Evolutionary conservation across 2,797 vertebrate genomes (phyloP), one percentile per base, ranked within the genome.

Genomic region (Sebastes oblongus): DNA sequence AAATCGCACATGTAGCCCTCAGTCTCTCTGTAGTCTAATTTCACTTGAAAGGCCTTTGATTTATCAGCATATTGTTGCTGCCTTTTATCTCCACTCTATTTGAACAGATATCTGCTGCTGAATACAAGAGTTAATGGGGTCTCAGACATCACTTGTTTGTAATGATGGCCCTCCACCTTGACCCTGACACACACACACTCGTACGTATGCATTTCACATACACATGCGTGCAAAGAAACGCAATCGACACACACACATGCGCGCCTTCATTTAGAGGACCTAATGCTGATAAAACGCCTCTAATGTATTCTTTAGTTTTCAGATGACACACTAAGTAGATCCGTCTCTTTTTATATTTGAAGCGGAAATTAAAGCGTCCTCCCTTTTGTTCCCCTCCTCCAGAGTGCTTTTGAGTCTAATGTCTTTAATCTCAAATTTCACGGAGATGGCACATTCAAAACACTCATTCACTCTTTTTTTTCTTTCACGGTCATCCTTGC

Each of bases 381-480:
- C 88, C 82, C 88, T 82, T 89, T 90, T 77, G 77, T 83, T 24
- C 50, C 3, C 30, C 46, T 24, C 68, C 6, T 36, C 46, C 75
- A 50, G 75, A 91, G 88, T 66, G 94, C 94, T 95, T 91, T 95
- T 95, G 83, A 95, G 88, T 81, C 80, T 91, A 88, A 90, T 77
- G 92, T 95, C 96, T 96, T 96, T 96, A 96, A 96, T 96, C 95
- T 96, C 90, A 88, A 79, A 86, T 91, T 88, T 93, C 88, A 89
- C 61, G 81, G 82, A 73, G 82, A 86, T 87, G 67, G 72, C 65
- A 74, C 82, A 90, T 92, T 92, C 67, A 89, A 92, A 91, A 88
- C 79, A 77, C 85, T 83, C 66, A 80, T 88, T 85, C 78, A 42
- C 82, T 66, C 77, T 25, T 56, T 84, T 75, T 72, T 73, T 74